These are phyloP conservation scores for Barnardius zonarius DNA, from an alignment of 2,113 vertebrate genomes.

Conservation along the genomic window DNA sequence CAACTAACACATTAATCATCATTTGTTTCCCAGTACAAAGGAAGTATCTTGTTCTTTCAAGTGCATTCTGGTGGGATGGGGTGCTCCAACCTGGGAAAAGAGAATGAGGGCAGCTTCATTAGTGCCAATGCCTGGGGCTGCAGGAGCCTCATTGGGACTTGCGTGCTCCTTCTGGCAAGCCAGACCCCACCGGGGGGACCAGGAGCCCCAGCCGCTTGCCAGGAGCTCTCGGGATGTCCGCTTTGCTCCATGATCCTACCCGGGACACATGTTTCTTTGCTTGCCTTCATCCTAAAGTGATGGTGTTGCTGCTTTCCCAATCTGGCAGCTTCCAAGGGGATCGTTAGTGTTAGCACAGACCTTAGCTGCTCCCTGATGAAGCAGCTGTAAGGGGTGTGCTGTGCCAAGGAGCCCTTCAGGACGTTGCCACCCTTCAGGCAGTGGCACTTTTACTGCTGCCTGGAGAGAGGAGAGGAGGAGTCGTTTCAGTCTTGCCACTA, in stretches of 20 bases:
- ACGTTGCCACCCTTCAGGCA: neutral
- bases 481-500: neutral
- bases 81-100: conserved; percentile 55
- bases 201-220: neutral
- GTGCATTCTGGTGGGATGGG: conserved; percentile 61
- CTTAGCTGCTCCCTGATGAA: neutral
- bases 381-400: neutral
- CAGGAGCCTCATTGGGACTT: neutral
- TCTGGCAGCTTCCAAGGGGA: neutral
- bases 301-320: neutral
- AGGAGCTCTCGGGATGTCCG: neutral
- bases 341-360: neutral
- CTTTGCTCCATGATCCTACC: neutral
- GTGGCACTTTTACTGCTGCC: neutral
- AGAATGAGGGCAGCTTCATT: conserved; percentile 64
- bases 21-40: conserved; percentile 81
- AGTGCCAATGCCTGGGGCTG: neutral
- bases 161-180: neutral
- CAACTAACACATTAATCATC: conserved; percentile 88
- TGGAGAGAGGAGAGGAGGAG: neutral
- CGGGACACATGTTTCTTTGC: neutral
- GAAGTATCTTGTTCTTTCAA: conserved; percentile 71
- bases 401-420: neutral
- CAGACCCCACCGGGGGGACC: neutral
- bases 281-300: neutral